Percentiles rank a stretch among this genome's conserved stretches.
Conservation (phyloP, 2,797 vertebrate genomes). For the Chrysolophus pictus region DNA sequence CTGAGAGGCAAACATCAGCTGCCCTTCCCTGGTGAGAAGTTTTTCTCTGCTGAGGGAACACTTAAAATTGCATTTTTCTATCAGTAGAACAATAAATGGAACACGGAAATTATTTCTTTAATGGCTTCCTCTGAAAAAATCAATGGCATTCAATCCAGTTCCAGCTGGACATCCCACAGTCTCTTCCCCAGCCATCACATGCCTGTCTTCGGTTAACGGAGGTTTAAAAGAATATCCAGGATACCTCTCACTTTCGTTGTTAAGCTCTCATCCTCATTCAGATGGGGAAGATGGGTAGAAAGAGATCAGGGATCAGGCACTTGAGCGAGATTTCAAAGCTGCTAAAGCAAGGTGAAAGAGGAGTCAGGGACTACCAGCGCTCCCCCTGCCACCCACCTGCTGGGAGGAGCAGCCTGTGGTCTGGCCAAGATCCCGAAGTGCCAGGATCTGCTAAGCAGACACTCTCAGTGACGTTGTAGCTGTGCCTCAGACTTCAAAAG, state of each 20-base stretch:
- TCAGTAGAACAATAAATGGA: neutral
- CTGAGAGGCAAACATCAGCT: neutral
- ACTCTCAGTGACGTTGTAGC: accelerated
- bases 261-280: neutral
- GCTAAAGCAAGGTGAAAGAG: neutral
- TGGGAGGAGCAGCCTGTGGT: neutral
- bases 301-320: neutral
- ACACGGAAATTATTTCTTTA: neutral
- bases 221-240: neutral
- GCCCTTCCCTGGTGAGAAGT: neutral
- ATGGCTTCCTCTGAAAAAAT: neutral
- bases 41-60: neutral
- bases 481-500: neutral
- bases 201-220: neutral
- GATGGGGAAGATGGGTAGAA: neutral
- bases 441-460: neutral
- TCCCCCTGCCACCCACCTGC: neutral
- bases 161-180: neutral
- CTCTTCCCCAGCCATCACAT: neutral
- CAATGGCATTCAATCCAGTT: neutral
- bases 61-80: neutral
- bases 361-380: neutral
- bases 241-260: neutral
- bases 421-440: neutral
- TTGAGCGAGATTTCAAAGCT: neutral